A percentile compares a stretch with the other conserved stretches of the same genome.
These are phyloP conservation scores for Dinocampus coccinellae DNA, from an alignment of 2,888 invertebrate genomes.

Conservation along the genomic window DNA sequence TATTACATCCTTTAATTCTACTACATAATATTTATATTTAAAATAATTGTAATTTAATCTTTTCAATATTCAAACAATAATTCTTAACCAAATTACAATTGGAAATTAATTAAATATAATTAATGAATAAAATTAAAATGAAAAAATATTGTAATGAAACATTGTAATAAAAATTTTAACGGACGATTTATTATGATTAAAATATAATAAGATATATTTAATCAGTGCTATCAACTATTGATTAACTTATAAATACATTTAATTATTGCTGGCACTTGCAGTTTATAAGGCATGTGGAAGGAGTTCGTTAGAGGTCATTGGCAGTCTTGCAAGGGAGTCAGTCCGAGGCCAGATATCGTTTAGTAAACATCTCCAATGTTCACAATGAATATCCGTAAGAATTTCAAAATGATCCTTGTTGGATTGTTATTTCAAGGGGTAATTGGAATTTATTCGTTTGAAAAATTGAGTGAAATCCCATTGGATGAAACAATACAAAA, in stretches of 20 bases:
- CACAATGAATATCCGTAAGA: conserved; percentile 31
- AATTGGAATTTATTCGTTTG: neutral
- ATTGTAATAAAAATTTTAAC: neutral
- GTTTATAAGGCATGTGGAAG: conserved; percentile 1
- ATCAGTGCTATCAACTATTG: neutral
- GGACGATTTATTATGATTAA: neutral
- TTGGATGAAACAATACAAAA: neutral
- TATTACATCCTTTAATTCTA: conserved; percentile 59
- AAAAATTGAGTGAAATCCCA: neutral
- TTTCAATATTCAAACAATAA: neutral
- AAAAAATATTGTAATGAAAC: too few species aligned
- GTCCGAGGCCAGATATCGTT: conserved; percentile 39
- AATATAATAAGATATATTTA: neutral
- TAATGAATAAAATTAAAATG: too few species aligned
- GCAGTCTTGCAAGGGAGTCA: conserved; percentile 36
- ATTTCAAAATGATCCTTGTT: neutral
- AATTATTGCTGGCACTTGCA: neutral
- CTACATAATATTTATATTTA: conserved; percentile 36
- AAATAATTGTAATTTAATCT: neutral
- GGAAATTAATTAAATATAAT: too few species aligned
- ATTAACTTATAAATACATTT: neutral
- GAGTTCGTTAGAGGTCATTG: conserved; percentile 41
- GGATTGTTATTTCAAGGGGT: conserved; percentile 4
- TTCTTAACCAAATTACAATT: too few species aligned
- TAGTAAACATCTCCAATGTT: conserved; percentile 29